Conservation (phyloP, 2,113 vertebrate species). For the Oryzias melastigma region DNA sequence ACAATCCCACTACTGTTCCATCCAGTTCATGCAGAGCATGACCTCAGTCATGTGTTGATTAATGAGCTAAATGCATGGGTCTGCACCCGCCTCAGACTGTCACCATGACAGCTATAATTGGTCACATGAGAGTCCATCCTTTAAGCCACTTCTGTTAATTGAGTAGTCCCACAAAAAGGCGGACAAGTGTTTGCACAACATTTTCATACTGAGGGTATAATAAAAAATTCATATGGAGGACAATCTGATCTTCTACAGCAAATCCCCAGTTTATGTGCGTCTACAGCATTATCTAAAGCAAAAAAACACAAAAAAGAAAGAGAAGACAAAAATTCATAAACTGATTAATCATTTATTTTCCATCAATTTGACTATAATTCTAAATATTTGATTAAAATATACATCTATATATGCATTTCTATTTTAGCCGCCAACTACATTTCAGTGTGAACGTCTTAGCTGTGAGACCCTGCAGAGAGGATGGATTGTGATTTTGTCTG, state of each 20-base stretch:
- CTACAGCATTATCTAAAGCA: not conserved
- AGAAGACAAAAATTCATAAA: not conserved
- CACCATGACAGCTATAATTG: not conserved
- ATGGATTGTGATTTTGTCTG: slow-evolving; percentile 62
- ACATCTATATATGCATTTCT: not conserved
- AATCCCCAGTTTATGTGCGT: too few relatives aligned
- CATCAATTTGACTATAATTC: too few relatives aligned
- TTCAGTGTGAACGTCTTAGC: slow-evolving; percentile 50
- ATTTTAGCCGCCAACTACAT: slow-evolving; percentile 33
- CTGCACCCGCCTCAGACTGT: not conserved
- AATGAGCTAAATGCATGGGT: not conserved
- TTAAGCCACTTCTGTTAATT: not conserved
- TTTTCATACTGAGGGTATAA: too few relatives aligned
- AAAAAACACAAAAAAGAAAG: not conserved
- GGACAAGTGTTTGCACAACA: not conserved
- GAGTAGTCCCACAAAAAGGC: not conserved
- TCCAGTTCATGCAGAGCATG: too few relatives aligned
- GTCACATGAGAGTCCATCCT: not conserved
- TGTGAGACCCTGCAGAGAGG: slow-evolving; percentile 54
- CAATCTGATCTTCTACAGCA: too few relatives aligned
- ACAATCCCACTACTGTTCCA: too few relatives aligned
- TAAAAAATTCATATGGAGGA: too few relatives aligned
- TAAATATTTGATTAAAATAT: too few relatives aligned
- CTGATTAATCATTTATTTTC: too few relatives aligned
- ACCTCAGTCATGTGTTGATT: not conserved